Evolutionary conservation across 2,797 vertebrate species (phyloP).

Genomic region (Hylomyscus alleni): DNA sequence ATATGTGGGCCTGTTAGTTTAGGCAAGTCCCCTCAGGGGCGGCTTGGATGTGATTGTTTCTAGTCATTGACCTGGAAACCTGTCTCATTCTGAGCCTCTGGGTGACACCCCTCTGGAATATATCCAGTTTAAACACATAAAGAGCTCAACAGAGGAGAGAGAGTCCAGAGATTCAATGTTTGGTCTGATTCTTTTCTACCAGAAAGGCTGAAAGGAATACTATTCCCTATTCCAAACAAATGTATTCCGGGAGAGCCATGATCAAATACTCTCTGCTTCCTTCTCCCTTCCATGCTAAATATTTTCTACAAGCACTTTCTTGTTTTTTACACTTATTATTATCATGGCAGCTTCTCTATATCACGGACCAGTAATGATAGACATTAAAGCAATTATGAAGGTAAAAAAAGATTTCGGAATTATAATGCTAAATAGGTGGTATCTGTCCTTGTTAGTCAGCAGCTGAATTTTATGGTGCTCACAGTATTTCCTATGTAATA

Average conservation of each 20-base stretch:
- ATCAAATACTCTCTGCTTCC: constrained; percentile 15
- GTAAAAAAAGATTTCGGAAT: constrained; percentile 20
- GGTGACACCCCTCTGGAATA: constrained; percentile 66
- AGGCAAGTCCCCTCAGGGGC: constrained; percentile 18
- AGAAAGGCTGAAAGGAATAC: not conserved
- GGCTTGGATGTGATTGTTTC: constrained; percentile 73
- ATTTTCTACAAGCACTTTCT: constrained; percentile 10
- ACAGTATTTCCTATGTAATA: constrained; percentile 1
- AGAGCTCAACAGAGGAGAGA: constrained; percentile 72
- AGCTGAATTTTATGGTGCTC: constrained; percentile 40
- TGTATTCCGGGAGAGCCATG: constrained; percentile 45
- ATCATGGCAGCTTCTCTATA: constrained; percentile 33
- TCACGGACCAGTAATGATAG: not conserved
- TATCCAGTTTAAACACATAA: constrained; percentile 73
- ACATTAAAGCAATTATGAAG: constrained; percentile 50
- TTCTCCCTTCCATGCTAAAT: constrained; percentile 29
- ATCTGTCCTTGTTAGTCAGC: constrained; percentile 37
- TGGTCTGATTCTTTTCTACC: constrained; percentile 60
- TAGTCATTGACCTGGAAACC: constrained; percentile 83
- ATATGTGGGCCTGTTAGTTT: constrained; percentile 61
- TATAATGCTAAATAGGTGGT: constrained; percentile 41
- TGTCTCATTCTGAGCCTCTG: constrained; percentile 62
- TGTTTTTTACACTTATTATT: constrained; percentile 36
- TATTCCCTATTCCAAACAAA: constrained; percentile 35
- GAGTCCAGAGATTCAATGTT: constrained; percentile 29